Conservation (phyloP, 2,113 vertebrate species). For the Kobus ellipsiprymnus region DNA sequence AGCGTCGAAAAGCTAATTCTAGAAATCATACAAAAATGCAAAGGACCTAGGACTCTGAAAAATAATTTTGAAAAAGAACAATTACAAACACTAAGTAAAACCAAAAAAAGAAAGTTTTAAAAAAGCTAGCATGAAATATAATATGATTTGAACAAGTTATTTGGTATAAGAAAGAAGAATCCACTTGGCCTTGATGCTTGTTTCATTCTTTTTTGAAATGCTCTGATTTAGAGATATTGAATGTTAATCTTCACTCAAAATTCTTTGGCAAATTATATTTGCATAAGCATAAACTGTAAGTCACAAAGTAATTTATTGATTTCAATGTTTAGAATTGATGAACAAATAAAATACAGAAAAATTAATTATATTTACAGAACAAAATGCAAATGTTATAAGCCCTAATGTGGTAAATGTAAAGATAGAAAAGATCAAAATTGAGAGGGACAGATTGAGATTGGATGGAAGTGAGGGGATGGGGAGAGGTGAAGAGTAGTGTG, state of each 20-base stretch:
- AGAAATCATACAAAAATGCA: background rate
- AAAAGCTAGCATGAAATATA: background rate
- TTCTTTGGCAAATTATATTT: background rate
- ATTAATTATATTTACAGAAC: background rate
- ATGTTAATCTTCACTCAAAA: background rate
- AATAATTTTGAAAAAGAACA: background rate
- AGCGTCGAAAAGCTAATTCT: background rate
- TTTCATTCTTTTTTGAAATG: background rate
- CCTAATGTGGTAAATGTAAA: background rate
- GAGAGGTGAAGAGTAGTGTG: background rate
- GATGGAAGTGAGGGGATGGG: background rate
- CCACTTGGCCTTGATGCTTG: background rate
- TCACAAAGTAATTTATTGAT: background rate
- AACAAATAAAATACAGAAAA: background rate
- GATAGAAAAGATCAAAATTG: background rate
- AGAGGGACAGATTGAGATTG: background rate
- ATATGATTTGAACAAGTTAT: background rate
- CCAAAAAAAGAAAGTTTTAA: background rate
- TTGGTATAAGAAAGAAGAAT: background rate
- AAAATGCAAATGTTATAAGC: background rate
- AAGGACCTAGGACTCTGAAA: background rate
- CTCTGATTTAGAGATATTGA: background rate
- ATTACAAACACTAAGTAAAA: background rate
- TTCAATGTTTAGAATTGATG: background rate
- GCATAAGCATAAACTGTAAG: background rate